Percentiles rank a stretch among this genome's conserved stretches.
These are phyloP conservation scores for Prenolepis imparis DNA, from an alignment of 2,888 invertebrate genomes.

Conservation along the genomic window DNA sequence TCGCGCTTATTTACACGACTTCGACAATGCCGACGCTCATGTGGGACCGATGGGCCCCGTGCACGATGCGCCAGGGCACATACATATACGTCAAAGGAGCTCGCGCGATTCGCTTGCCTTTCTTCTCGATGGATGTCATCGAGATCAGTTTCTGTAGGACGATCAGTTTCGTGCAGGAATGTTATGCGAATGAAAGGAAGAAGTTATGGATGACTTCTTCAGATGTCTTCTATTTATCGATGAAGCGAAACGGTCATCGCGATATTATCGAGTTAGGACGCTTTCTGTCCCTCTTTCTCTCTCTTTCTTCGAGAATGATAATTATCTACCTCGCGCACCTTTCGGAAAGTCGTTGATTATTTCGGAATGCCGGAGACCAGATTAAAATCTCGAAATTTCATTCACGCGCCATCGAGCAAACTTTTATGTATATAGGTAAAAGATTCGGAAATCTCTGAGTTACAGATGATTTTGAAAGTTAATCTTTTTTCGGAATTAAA, in stretches of 20 bases:
- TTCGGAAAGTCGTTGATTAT: neutral
- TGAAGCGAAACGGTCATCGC: slow-evolving; percentile 4
- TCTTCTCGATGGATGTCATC: slow-evolving; percentile 41
- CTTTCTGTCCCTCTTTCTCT: neutral
- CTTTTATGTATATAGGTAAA: neutral
- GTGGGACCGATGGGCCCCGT: slow-evolving; percentile 16
- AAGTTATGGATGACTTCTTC: slow-evolving; percentile 39
- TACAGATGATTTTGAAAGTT: neutral
- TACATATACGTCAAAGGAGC: slow-evolving; percentile 7
- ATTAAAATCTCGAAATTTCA: neutral
- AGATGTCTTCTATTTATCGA: slow-evolving; percentile 46
- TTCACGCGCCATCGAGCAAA: neutral
- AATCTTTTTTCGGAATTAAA: neutral
- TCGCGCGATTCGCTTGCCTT: slow-evolving; percentile 48
- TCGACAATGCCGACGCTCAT: slow-evolving; percentile 62
- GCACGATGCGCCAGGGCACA: slow-evolving; percentile 32
- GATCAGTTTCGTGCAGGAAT: slow-evolving; percentile 14
- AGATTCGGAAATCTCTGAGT: neutral
- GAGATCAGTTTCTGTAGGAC: slow-evolving; percentile 14
- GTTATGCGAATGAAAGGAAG: slow-evolving; percentile 7
- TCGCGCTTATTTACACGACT: slow-evolving; percentile 83
- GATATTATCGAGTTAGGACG: neutral
- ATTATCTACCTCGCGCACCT: slow-evolving; percentile 33
- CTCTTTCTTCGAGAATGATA: neutral
- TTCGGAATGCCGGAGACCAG: slow-evolving; percentile 10